A percentile compares a stretch with the other conserved stretches of the same genome.
Evolutionary conservation across 92 coral and sea anemone species (phyloP).

Genomic region (Paramuricea clavata): DNA sequence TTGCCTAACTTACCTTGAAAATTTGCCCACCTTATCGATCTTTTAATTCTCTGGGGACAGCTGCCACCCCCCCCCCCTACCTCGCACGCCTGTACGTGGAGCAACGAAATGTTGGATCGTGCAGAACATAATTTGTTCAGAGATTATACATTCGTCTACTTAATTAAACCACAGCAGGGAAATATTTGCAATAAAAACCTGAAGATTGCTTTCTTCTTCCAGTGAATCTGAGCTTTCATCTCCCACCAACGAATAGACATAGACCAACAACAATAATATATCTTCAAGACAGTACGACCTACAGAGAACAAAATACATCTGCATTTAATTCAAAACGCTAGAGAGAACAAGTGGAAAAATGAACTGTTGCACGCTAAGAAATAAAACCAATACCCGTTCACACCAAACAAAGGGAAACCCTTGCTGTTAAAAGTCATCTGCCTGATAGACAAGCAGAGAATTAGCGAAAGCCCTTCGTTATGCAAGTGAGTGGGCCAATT

Average conservation of each 20-base stretch:
- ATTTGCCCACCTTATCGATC: too few relatives aligned
- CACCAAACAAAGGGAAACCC: background rate
- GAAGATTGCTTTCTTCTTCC: conserved; percentile 81
- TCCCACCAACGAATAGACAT: conserved; percentile 83
- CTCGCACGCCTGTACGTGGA: too few relatives aligned
- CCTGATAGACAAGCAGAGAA: too few relatives aligned
- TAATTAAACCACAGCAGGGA: background rate
- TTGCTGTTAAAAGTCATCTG: too few relatives aligned
- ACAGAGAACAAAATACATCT: conserved; percentile 4
- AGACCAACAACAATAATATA: conserved; percentile 69
- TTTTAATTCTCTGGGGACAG: too few relatives aligned
- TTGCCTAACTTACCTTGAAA: too few relatives aligned
- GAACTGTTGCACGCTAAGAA: background rate
- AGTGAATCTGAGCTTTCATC: conserved; percentile 84
- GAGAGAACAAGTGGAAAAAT: background rate
- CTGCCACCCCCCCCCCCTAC: too few relatives aligned
- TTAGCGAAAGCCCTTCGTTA: too few relatives aligned
- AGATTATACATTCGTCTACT: background rate
- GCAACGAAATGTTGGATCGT: background rate
- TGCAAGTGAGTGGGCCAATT: too few relatives aligned
- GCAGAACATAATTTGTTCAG: background rate
- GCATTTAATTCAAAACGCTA: background rate
- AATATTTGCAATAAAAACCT: conserved; percentile 55
- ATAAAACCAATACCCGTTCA: too few relatives aligned
- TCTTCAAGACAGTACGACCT: conserved; percentile 83